Base-by-base conservation (phyloP, 1,140 invertebrate species). In the Rhynchophorus ferrugineus region DNA sequence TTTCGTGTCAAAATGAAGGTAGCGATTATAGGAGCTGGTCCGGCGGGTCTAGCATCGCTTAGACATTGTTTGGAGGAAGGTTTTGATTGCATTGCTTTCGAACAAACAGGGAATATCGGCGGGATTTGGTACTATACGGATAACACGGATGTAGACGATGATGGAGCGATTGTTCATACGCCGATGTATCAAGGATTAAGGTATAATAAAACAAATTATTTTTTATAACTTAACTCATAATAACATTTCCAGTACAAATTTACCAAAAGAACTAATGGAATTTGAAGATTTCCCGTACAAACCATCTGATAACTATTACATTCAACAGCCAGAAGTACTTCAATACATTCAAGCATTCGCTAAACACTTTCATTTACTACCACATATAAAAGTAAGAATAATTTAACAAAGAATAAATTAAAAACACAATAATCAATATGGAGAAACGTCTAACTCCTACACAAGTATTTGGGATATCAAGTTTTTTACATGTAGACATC, bases 201-300 rank as follows among this genome's bases (percentile, higher is more conserved):
- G 66, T 68, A 60, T 47, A 38, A 48, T 22, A 6, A 13, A 43
- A 2, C 5, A 18, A 20, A 11, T 20, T 42, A 42, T 17, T 7
- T 5, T 17, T 8, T 13, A 6, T 19, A 41, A 6, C 5, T 13
- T 16, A 17, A 6, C 5, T 3, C 3, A 8, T 16, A 41, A 13
- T 13, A 17, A 17, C 13, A 5, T 3, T 57, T 65, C 64, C 44
- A 88, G 85, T 59, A 85, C 85, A 7, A 89, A 89, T 74, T 64
- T 89, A 19, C 86, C 86, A 1, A 87, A 86, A 66, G 81, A 88
- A 72, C 74, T 83, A 7, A 89, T 89, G 86, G 79, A 77, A 5
- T 87, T 78, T 64, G 78, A 80, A 1, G 84, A 83, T 65, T 80
- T 76, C 72, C 81, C 84, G 1, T 83, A 88, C 55, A 77, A 76